Percentiles rank a stretch among this genome's conserved stretches.
Conservation (phyloP, 2,113 vertebrate genomes). For the Mixornis gularis region DNA sequence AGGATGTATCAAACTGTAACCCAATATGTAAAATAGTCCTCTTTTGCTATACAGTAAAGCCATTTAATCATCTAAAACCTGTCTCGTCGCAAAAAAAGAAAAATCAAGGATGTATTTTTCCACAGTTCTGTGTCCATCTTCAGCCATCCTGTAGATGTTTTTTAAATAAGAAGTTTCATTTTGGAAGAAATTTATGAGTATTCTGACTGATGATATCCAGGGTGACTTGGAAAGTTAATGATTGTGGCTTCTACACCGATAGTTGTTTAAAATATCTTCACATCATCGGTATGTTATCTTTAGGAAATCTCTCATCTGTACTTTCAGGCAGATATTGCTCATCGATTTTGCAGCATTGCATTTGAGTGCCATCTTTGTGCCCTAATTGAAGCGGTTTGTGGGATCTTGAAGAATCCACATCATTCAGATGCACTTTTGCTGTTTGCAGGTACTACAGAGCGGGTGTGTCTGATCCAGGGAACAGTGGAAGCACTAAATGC, state of each 20-base stretch:
- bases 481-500: conserved; percentile 97
- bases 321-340: background rate
- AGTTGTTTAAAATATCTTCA: background rate
- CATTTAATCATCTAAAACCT: background rate
- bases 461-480: conserved; percentile 98
- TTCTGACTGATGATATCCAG: background rate
- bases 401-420: background rate
- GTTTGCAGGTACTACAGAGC: conserved; percentile 92
- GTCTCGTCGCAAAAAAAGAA: background rate
- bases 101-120: background rate
- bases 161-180: background rate
- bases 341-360: background rate
- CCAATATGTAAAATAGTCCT: background rate
- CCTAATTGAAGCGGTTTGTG: background rate
- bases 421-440: background rate
- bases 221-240: background rate
- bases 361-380: background rate
- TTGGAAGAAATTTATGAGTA: background rate
- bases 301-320: background rate
- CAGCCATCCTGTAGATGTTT: background rate
- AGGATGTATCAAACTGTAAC: background rate
- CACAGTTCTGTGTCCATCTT: background rate
- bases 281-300: background rate
- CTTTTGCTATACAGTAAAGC: background rate
- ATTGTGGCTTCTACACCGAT: background rate